Conservation (phyloP, 2,113 vertebrate genomes). For the Leucoraja erinaceus region DNA sequence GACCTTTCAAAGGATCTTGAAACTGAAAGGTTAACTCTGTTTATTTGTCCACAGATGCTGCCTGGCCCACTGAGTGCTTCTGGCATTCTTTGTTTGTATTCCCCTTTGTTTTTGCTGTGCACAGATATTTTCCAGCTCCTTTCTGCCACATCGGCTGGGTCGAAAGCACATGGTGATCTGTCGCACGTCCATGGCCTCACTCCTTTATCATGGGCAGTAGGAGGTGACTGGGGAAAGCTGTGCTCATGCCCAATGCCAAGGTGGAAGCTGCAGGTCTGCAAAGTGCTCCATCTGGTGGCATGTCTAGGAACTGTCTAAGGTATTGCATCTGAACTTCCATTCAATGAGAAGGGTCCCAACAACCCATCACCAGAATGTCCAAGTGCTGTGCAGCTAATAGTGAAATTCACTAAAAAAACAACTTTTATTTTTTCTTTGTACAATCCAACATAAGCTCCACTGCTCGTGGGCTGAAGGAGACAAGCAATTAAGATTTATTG, state of each 20-base stretch:
- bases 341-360: background rate
- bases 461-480: background rate
- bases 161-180: background rate
- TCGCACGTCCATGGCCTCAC: background rate
- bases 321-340: too few relatives aligned
- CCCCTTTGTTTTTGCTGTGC: background rate
- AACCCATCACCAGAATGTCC: background rate
- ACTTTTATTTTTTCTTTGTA: background rate
- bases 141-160: background rate
- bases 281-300: conserved; percentile 27
- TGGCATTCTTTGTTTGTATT: background rate
- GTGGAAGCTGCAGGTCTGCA: background rate
- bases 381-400: background rate
- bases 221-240: background rate
- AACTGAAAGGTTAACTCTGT: too few relatives aligned
- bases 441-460: background rate
- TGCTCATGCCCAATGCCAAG: background rate
- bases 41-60: too few relatives aligned
- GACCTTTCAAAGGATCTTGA: too few relatives aligned
- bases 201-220: background rate
- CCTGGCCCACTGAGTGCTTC: too few relatives aligned
- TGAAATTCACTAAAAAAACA: background rate
- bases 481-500: background rate
- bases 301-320: background rate
- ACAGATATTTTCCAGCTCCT: background rate